Percentiles rank a stretch among this genome's conserved stretches.
phyloP scores from a whole-genome alignment of 1,140 invertebrate species.

The Nixonia krombeini region DNA sequence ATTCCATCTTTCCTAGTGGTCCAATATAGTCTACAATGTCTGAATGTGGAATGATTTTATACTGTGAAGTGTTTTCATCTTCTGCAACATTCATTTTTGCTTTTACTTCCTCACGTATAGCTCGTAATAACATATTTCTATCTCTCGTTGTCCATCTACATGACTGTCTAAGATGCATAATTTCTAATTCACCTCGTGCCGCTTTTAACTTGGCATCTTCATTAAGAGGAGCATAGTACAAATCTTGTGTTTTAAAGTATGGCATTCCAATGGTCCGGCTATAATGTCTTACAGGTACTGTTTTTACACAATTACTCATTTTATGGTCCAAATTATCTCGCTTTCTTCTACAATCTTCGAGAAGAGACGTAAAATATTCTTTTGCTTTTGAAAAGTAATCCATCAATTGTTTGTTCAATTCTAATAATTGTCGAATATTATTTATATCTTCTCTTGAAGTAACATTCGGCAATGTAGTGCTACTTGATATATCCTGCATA shows the following conservation, averaged over 20 bases:
- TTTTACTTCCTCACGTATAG: slow-evolving; percentile 52
- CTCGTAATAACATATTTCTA: slow-evolving; percentile 52
- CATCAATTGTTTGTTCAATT: slow-evolving; percentile 52
- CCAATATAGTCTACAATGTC: slow-evolving; percentile 53
- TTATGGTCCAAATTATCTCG: slow-evolving; percentile 30
- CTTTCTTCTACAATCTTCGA: slow-evolving; percentile 51
- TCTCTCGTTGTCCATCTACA: slow-evolving; percentile 58
- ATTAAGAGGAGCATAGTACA: slow-evolving; percentile 60
- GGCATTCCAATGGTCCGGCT: slow-evolving; percentile 59
- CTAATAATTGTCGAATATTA: slow-evolving; percentile 20
- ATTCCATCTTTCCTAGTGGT: slow-evolving; percentile 51
- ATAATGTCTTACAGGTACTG: slow-evolving; percentile 15
- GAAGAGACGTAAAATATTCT: slow-evolving; percentile 33
- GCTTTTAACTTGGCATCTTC: slow-evolving; percentile 62
- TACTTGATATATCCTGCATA: too few species aligned
- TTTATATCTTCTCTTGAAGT: not conserved
- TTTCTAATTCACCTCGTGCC: slow-evolving; percentile 55
- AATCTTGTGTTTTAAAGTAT: slow-evolving; percentile 67
- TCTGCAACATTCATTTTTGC: slow-evolving; percentile 13
- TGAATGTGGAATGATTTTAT: slow-evolving; percentile 33
- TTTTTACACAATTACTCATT: slow-evolving; percentile 14
- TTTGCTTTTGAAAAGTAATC: slow-evolving; percentile 32
- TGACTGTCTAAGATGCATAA: slow-evolving; percentile 52
- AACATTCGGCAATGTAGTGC: not conserved
- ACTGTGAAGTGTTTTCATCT: not conserved